Evolutionary conservation across 2,888 invertebrate genomes (phyloP), one percentile per base, ranked within the genome.

Genomic region (Macaria notata): DNA sequence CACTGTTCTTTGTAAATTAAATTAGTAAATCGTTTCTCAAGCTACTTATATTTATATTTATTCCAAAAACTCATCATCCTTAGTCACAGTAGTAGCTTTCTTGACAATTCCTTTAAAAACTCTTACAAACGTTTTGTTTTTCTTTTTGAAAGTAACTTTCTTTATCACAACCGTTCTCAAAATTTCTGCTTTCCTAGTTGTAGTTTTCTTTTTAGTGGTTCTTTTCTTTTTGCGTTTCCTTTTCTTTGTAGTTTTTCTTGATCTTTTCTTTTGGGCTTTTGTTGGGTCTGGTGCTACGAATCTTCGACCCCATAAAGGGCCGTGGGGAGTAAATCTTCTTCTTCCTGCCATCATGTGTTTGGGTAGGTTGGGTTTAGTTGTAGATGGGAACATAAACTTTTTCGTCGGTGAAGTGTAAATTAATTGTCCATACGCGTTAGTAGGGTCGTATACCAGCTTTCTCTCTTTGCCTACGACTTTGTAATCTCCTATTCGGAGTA

Each of bases 401-500:
- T 19, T 38, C 2, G 42, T 46, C 36, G 46, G 2, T 7, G 31
- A 31, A 4, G 51, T 44, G 43, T 45, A n/a, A n/a, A 41, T 9
- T 30, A 19, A 6, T n/a, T 31, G 38, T 7, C 44, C 31, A n/a
- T 36, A 36, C 29, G 33, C 43, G 38, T 51, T 46, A 8, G 64
- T 63, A 3, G 71, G 69, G 2, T 46, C 67, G 36, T 60, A 68
- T n/a, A 66, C n/a, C 54, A 72, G 62, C 58, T 67, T 70, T 41
- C 76, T 71, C 0, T 57, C 65, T 3, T 68, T 56, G 7, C 62
- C 52, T 4, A 68, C 44, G 38, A 59, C 66, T 4, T 66, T 63
- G 54, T 72, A 73, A 31, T 65, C 56, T 1, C 77, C 78, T 60
- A 75, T 71, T 56, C 71, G 72, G 19, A 72, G 70, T 33, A 48